Evolutionary conservation across 2,888 invertebrate species (phyloP), one percentile per base, ranked within the genome.

Genomic region (Punctoribates punctum): DNA sequence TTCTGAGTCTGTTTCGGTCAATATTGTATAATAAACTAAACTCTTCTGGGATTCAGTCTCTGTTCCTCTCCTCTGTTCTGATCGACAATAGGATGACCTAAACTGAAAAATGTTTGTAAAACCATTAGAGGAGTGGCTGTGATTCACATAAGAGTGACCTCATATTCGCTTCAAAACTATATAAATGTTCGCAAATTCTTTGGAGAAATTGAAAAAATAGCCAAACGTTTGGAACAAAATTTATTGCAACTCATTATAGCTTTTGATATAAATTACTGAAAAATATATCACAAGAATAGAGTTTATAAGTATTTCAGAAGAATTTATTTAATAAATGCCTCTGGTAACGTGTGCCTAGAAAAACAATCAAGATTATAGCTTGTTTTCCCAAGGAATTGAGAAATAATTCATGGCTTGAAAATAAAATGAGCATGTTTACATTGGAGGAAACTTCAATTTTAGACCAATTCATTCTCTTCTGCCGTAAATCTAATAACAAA

Each of bases 1-100:
- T 70, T 70, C n/a, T 29, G 20, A 70, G 70, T 42, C 42, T 13
- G 42, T 70, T 67, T 23, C 23, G 70, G 70, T 38, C 42, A 38
- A 70, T 6, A 20, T 46, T 46, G 42, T 70, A 42, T 70, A 38
- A 46, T 23, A 42, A 20, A 42, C 20, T 70, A 70, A 23, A 42
- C 46, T 13, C 70, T 70, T 70, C 42, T 23, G 70, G 70, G 70
- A 57, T 57, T 57, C 57, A 54, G 1, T 17, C 6, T 8, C 20
- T 54, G 57, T n/a, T n/a, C 20, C 13, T 57, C 9, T 2, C 25
- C 34, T 34, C 34, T n/a, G n/a, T 34, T 57, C 25, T 57, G n/a
- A 57, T 57, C 6, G 57, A 25, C 57, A 25, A n/a, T 25, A 57
- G 25, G 57, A 25, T 6, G 57, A 25, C 20, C 8, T 57, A 25